These are phyloP conservation scores for Drosophila neonasuta DNA, from an alignment of 2,888 invertebrate genomes.

Conservation along the genomic window DNA sequence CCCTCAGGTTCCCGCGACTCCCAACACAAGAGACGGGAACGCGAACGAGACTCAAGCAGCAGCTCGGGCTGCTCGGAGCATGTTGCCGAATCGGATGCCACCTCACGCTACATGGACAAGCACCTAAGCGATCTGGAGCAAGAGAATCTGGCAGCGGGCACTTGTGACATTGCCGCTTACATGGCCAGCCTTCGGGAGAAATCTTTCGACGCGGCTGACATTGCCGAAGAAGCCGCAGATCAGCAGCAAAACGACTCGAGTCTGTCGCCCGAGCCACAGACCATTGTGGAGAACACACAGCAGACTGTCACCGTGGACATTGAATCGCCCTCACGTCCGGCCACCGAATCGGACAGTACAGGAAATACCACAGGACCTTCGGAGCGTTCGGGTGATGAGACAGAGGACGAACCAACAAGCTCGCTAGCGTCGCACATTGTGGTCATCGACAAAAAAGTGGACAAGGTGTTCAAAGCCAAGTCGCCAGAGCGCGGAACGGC, in stretches of 20 bases:
- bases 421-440: constrained; percentile 68
- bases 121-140: constrained; percentile 82
- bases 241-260: constrained; percentile 81
- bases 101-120: constrained; percentile 81
- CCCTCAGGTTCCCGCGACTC: constrained; percentile 6
- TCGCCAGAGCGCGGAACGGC: constrained; percentile 60
- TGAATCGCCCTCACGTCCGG: constrained; percentile 78
- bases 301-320: constrained; percentile 79
- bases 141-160: constrained; percentile 80
- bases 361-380: constrained; percentile 80
- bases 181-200: constrained; percentile 82
- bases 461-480: constrained; percentile 82
- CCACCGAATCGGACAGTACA: constrained; percentile 79
- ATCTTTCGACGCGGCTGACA: constrained; percentile 79
- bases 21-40: constrained; percentile 54
- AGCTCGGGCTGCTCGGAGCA: constrained; percentile 48
- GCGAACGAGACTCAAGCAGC: constrained; percentile 42
- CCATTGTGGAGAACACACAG: constrained; percentile 81
- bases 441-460: constrained; percentile 82
- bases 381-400: constrained; percentile 81
- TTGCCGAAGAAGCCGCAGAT: constrained; percentile 67
- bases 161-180: constrained; percentile 82
- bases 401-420: constrained; percentile 72
- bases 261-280: constrained; percentile 81
- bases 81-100: constrained; percentile 54